phyloP scores from a whole-genome alignment of 2,797 vertebrate genomes.

The Chaetophractus vellerosus region DNA sequence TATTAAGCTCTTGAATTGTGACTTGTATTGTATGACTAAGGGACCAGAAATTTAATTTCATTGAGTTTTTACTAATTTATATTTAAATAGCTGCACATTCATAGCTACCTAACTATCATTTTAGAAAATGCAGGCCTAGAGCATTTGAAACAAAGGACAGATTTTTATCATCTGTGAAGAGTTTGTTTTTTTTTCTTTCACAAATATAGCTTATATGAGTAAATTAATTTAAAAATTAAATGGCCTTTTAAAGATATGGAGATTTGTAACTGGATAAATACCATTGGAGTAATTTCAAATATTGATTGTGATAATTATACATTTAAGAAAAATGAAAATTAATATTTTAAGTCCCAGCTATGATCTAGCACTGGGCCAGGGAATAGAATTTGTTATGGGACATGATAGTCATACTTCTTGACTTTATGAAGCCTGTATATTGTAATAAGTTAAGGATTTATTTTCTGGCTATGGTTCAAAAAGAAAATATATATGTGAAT shows the following conservation, averaged over 20 bases:
- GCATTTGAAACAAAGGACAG: not conserved
- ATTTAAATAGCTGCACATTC: not conserved
- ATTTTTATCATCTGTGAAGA: not conserved
- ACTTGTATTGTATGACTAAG: not conserved
- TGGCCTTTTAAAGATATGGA: not conserved
- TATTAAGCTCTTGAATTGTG: not conserved
- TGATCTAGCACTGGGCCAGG: not conserved
- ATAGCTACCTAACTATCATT: not conserved
- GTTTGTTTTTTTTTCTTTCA: not conserved
- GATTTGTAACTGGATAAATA: not conserved
- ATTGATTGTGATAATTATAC: not conserved
- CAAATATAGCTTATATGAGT: too few relatives aligned
- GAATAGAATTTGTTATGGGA: not conserved
- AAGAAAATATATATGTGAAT: not conserved
- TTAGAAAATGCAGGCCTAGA: not conserved
- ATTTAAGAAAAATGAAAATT: not conserved
- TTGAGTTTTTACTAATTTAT: slow-evolving; percentile 9
- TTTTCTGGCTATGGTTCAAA: not conserved
- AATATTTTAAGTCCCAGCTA: not conserved
- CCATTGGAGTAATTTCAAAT: not conserved
- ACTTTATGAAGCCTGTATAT: not conserved
- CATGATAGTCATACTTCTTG: not conserved
- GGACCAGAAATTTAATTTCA: not conserved
- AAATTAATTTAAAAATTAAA: not conserved
- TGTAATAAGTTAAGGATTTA: not conserved